Percentiles rank a stretch among this genome's conserved stretches.
phyloP scores from a whole-genome alignment of 2,888 invertebrate genomes.

The Crioceris asparagi region DNA sequence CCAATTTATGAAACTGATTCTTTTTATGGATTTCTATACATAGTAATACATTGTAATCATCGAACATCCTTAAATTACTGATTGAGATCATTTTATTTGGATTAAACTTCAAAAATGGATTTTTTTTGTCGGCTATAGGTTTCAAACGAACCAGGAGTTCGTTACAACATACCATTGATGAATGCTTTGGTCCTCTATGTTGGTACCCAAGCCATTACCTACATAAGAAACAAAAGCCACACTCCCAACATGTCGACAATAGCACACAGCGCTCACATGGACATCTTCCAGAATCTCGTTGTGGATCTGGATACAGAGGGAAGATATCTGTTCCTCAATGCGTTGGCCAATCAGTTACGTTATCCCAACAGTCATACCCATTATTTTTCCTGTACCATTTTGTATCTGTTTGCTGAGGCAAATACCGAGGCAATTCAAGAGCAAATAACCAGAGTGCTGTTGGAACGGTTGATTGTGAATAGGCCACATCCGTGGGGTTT shows the following conservation, averaged over 20 bases:
- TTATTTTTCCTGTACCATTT: slow-evolving; percentile 95
- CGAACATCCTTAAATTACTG: too few relatives aligned
- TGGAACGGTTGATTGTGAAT: slow-evolving; percentile 95
- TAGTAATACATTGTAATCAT: too few relatives aligned
- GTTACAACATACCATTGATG: slow-evolving; percentile 90
- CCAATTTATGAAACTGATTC: too few relatives aligned
- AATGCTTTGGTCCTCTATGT: slow-evolving; percentile 97
- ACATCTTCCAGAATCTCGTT: slow-evolving; percentile 98
- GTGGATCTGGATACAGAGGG: slow-evolving; percentile 98
- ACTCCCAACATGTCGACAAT: slow-evolving; percentile 97
- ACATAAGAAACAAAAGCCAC: slow-evolving; percentile 82
- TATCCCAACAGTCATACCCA: slow-evolving; percentile 99
- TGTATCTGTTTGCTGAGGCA: slow-evolving; percentile 95
- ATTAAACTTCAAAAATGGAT: too few relatives aligned
- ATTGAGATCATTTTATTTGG: too few relatives aligned
- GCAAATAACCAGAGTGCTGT: slow-evolving; percentile 90
- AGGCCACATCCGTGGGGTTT: slow-evolving; percentile 99
- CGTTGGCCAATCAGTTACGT: slow-evolving; percentile 95
- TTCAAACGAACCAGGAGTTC: slow-evolving; percentile 73
- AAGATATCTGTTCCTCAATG: slow-evolving; percentile 93
- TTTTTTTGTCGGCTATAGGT: slow-evolving; percentile 71
- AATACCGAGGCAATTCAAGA: slow-evolving; percentile 97
- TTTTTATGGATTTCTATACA: too few relatives aligned
- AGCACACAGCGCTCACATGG: slow-evolving; percentile 97
- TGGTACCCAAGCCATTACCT: slow-evolving; percentile 89